These are phyloP conservation scores for Peromyscus nudipes DNA, from an alignment of 2,797 vertebrate genomes.

Conservation along the genomic window DNA sequence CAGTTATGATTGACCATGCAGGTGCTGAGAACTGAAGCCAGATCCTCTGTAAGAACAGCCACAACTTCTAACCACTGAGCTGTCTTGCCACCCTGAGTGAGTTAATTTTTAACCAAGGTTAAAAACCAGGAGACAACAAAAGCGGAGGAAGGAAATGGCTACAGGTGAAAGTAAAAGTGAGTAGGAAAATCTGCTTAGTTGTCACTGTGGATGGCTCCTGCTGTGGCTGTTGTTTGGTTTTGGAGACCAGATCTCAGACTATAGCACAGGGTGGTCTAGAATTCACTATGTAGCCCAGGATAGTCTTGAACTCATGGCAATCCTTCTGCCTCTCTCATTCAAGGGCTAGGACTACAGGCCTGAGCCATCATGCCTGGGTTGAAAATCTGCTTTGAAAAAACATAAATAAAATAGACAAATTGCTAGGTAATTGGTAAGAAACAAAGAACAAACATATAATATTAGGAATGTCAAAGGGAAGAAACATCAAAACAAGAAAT, in stretches of 20 bases:
- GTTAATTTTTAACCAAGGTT: neutral
- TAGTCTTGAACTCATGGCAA: neutral
- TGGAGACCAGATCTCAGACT: neutral
- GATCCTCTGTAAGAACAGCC: neutral
- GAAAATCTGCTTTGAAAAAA: neutral
- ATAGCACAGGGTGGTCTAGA: neutral
- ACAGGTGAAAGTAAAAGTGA: neutral
- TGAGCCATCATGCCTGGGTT: neutral
- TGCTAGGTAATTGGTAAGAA: slow-evolving; percentile 17
- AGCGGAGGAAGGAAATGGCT: slow-evolving; percentile 13
- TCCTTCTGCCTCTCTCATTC: neutral
- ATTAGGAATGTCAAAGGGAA: slow-evolving; percentile 42
- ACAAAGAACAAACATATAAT: neutral
- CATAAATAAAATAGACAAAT: neutral
- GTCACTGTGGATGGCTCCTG: too few relatives aligned
- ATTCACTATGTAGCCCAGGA: neutral
- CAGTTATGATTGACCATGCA: neutral
- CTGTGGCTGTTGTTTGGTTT: neutral
- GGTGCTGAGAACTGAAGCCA: neutral
- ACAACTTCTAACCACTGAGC: neutral
- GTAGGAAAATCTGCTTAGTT: neutral
- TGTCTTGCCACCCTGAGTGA: neutral
- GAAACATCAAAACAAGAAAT: neutral
- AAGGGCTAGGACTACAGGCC: neutral
- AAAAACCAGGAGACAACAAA: neutral